These are phyloP conservation scores for Cydia pomonella DNA, from an alignment of 1,140 invertebrate species.

Conservation along the genomic window DNA sequence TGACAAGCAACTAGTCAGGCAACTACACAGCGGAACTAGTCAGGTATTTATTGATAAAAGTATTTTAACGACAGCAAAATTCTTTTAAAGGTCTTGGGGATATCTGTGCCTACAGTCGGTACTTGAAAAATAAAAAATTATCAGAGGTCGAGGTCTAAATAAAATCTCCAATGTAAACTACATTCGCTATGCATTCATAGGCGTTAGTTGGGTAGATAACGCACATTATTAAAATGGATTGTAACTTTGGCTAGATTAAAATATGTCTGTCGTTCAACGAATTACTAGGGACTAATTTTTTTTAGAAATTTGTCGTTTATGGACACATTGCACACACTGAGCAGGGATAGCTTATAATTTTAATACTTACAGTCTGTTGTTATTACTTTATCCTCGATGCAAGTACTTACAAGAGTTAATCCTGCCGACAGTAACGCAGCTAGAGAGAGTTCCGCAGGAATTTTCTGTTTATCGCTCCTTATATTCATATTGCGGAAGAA, in stretches of 20 bases:
- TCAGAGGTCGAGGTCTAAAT: too few relatives aligned
- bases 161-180: too few relatives aligned
- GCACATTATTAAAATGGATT: too few relatives aligned
- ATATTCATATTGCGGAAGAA: conserved; percentile 38
- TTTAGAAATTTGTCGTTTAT: too few relatives aligned
- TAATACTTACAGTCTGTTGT: neutral
- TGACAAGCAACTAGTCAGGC: conserved; percentile 10
- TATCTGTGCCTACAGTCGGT: neutral
- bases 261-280: too few relatives aligned
- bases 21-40: neutral
- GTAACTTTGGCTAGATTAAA: too few relatives aligned
- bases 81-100: neutral
- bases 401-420: conserved; percentile 58
- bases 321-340: too few relatives aligned
- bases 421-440: conserved; percentile 45
- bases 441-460: conserved; percentile 42
- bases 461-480: conserved; percentile 33
- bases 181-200: too few relatives aligned
- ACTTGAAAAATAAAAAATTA: neutral
- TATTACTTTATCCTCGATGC: neutral
- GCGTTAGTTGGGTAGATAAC: too few relatives aligned
- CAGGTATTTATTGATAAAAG: neutral
- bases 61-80: neutral
- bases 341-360: neutral
- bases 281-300: too few relatives aligned